Percentiles rank a stretch among this genome's conserved stretches.
Conservation (phyloP, 2,888 invertebrate genomes). For the Choreutis nemorana region DNA sequence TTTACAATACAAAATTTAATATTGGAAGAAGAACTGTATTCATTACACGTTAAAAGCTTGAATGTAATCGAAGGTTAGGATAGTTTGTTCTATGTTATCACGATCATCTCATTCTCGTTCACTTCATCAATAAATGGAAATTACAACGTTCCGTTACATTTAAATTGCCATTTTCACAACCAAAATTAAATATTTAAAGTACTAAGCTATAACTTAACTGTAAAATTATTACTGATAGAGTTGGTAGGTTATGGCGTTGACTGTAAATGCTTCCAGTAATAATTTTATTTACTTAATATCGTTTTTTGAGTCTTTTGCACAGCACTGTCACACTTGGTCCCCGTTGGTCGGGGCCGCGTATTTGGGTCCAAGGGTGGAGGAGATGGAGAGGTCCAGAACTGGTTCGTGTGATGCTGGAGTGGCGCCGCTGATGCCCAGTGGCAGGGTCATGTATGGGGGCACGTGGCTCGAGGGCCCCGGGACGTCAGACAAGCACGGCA, state of each 20-base stretch:
- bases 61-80: too few species aligned
- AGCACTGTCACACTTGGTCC: conserved; percentile 50
- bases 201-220: conserved; percentile 52
- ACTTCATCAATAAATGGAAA: too few species aligned
- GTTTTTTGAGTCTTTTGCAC: conserved; percentile 41
- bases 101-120: too few species aligned
- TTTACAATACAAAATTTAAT: too few species aligned
- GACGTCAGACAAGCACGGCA: conserved; percentile 15
- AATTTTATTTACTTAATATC: conserved; percentile 26
- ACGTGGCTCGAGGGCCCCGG: conserved; percentile 16
- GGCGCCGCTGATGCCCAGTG: not conserved
- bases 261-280: conserved; percentile 23
- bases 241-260: conserved; percentile 12
- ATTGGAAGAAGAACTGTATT: too few species aligned
- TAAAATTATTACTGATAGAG: conserved; percentile 33
- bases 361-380: conserved; percentile 26
- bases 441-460: conserved; percentile 14
- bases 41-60: too few species aligned
- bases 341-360: conserved; percentile 21
- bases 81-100: too few species aligned
- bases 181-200: conserved; percentile 63
- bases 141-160: too few species aligned
- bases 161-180: conserved; percentile 66
- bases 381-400: conserved; percentile 42
- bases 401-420: conserved; percentile 22